These are phyloP conservation scores for Athalia cordata DNA, from an alignment of 2,888 invertebrate genomes.

Conservation along the genomic window DNA sequence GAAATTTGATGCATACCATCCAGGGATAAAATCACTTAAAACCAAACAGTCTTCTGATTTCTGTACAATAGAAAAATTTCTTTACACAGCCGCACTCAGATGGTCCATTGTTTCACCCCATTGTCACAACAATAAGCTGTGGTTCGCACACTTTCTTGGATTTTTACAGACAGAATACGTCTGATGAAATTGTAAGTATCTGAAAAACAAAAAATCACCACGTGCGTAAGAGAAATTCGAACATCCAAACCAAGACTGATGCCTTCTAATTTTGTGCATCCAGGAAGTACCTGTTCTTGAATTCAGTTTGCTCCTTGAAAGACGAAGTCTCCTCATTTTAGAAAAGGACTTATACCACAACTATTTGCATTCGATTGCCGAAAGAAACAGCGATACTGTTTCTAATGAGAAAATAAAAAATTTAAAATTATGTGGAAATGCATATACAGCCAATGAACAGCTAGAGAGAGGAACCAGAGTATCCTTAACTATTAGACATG, in stretches of 20 bases:
- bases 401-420: constrained; percentile 78
- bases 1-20: no score
- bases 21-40: constrained; percentile 24
- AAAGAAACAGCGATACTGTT: constrained; percentile 80
- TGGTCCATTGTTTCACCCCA: constrained; percentile 94
- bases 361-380: constrained; percentile 91
- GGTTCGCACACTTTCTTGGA: constrained; percentile 94
- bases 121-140: constrained; percentile 93
- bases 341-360: constrained; percentile 87
- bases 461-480: constrained; percentile 83
- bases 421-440: constrained; percentile 78
- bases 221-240: not conserved
- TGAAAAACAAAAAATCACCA: not conserved
- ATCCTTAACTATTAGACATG: constrained; percentile 94
- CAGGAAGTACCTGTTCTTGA: constrained; percentile 68
- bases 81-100: constrained; percentile 89
- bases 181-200: constrained; percentile 68
- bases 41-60: constrained; percentile 2
- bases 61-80: constrained; percentile 44
- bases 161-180: constrained; percentile 79
- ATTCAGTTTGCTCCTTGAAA: constrained; percentile 89
- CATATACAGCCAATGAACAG: constrained; percentile 76
- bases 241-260: no score
- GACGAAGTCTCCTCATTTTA: constrained; percentile 90
- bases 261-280: constrained; percentile 49